Evolutionary conservation across 2,888 invertebrate genomes (phyloP).

Genomic region (Crossocerus cetratus): DNA sequence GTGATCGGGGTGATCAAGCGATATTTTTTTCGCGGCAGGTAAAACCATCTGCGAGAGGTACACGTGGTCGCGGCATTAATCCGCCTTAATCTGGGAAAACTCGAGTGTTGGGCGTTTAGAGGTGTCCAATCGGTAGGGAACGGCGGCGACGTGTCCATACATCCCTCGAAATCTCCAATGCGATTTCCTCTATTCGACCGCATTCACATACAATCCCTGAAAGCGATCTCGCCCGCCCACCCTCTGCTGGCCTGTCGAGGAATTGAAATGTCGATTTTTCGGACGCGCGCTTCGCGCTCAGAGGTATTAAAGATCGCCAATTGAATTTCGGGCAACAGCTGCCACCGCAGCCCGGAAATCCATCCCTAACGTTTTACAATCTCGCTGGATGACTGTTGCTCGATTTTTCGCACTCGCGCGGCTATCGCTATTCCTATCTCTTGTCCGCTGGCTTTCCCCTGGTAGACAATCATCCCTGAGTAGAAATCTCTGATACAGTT

Average conservation of each 20-base stretch:
- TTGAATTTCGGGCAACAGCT: slow-evolving; percentile 36
- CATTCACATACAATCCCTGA: slow-evolving; percentile 24
- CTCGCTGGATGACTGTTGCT: background rate
- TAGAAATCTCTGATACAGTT: too few relatives aligned
- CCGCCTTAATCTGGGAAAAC: too few relatives aligned
- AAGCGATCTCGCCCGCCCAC: too few relatives aligned
- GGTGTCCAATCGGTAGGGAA: too few relatives aligned
- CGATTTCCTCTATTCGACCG: slow-evolving; percentile 10
- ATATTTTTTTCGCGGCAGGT: too few relatives aligned
- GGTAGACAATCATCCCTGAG: background rate
- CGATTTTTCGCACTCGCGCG: background rate
- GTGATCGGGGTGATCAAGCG: too few relatives aligned
- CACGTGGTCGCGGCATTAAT: too few relatives aligned
- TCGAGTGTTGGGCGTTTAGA: too few relatives aligned
- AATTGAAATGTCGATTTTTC: slow-evolving; percentile 32
- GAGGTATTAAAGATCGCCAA: slow-evolving; percentile 41
- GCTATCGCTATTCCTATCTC: background rate
- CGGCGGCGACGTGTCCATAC: slow-evolving; percentile 12
- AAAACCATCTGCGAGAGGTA: too few relatives aligned
- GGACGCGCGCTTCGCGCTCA: background rate
- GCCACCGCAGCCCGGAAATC: slow-evolving; percentile 4
- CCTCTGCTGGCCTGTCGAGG: background rate
- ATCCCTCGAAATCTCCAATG: slow-evolving; percentile 17
- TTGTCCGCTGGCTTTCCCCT: background rate
- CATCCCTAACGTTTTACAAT: background rate